Evolutionary conservation across 2,888 invertebrate genomes (phyloP), one percentile per base, ranked within the genome.

Genomic region (Salticus scenicus): DNA sequence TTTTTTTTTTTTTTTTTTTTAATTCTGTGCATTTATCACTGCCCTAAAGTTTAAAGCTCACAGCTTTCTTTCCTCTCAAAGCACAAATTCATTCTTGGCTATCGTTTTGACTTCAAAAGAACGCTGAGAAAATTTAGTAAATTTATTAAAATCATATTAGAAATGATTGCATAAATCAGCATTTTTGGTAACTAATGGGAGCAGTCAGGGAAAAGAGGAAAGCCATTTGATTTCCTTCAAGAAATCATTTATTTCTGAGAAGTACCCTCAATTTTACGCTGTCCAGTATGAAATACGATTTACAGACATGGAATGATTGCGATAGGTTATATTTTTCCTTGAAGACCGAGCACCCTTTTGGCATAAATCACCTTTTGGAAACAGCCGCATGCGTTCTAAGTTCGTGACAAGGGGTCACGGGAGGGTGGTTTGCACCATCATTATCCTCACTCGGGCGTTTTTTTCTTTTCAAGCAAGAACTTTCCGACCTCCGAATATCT

Each of bases 371-470:
- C 24, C 20, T 24, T 24, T 24, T 1, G 57, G 57, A 57, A 24
- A 24, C 57, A 24, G 57, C 17, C 24, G 57, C 20, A 57, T 24
- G 57, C 24, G 42, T 57, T 57, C 57, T 5, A 24, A 20, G 20
- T 57, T 57, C 57, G 57, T 57, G 57, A 57, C 57, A 57, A n/a
- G 57, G 24, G 57, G 57, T 57, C 24, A 57, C 57, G 57, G 57
- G 24, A 57, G 57, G 57, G 57, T 57, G 24, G 24, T 57, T 57
- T 57, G 14, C 24, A 20, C 57, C 8, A 24, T 24, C 24, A 24
- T 57, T 24, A 57, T 57, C 57, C 24, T 57, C 17, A 24, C 24
- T 24, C 57, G 24, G 20, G 57, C 57, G 57, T 24, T 5, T 57
- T 4, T 24, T 37, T 10, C n/a, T n/a, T n/a, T 2, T 2, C 8